Evolutionary conservation across 2,888 invertebrate species (phyloP), one percentile per base, ranked within the genome.

Genomic region (Capitulum mitella): DNA sequence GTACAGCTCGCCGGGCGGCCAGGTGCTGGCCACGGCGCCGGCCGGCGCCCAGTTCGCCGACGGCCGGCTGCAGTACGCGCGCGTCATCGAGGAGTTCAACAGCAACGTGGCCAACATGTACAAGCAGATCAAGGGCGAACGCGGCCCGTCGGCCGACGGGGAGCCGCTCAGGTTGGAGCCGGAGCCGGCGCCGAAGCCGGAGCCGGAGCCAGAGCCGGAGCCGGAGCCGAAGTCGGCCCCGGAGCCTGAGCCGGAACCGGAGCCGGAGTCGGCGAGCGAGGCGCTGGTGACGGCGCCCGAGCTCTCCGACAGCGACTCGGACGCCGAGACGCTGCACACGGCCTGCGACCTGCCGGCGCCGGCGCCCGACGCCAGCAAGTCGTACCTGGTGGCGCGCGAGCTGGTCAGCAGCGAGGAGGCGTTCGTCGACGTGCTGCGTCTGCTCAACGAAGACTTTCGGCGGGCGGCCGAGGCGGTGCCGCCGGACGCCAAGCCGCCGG

Each of bases 381-480:
- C 86, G 5, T 87, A 86, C 83, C 85, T 86, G 80, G 87, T 88
- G 77, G 89, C 88, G 8, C 83, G 86, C 81, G 89, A 89, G 83
- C 85, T 89, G 40, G 86, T 87, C 83, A 87, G 88, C 12, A 88
- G 89, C 8, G 89, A 89, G 83, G 84, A 85, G 82, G 86, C 86
- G 43, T 89, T 89, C 85, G 88, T 89, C 43, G 87, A 88, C 84
- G 87, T 87, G 78, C 84, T 89, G 48, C 86, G 85, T 80, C 84
- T 89, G 43, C 84, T 89, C 12, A 88, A 88, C 83, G 83, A 86
- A 83, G 88, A 88, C 83, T 89, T 89, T 82, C 86, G 87, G 8
- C 5, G 29, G 40, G 43, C 78, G 61, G 48, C 61, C 19, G 32
- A 78, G 78, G n/a, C 40, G n/a, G 77, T 46, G 19, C 34, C 77